A percentile compares a stretch with the other conserved stretches of the same genome.
phyloP scores from a whole-genome alignment of 2,888 invertebrate genomes.

The Pristionchus japonicus region DNA sequence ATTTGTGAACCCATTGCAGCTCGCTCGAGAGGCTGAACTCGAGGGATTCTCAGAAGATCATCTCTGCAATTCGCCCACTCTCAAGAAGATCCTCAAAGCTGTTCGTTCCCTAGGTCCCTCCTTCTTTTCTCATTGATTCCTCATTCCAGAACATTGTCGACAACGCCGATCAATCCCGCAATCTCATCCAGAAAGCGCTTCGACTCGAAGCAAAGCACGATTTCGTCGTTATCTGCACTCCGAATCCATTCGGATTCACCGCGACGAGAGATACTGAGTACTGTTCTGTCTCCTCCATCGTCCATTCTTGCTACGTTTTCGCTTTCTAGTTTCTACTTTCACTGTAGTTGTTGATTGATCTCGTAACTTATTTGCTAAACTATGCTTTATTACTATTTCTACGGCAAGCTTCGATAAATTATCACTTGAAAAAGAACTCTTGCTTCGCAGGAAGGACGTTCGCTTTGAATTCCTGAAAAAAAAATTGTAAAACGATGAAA shows the following conservation, averaged over 20 bases:
- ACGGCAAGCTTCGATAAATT: not conserved
- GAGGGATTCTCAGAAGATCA: conserved; percentile 39
- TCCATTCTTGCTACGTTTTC: conserved; percentile 46
- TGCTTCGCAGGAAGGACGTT: conserved; percentile 1
- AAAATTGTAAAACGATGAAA: no score
- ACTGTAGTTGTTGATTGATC: not conserved
- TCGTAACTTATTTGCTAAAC: not conserved
- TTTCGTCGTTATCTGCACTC: conserved; percentile 47
- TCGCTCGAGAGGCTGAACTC: conserved; percentile 12
- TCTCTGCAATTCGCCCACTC: conserved; percentile 41
- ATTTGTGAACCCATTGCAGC: not conserved
- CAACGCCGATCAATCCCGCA: conserved; percentile 43
- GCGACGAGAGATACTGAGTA: conserved; percentile 44
- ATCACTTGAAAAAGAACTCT: not conserved
- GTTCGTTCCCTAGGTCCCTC: not conserved
- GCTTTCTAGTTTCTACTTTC: not conserved
- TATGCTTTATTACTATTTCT: not conserved
- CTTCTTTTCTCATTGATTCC: not conserved
- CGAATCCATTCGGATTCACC: conserved; percentile 47
- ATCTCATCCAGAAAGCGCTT: conserved; percentile 47
- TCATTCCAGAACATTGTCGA: conserved; percentile 45
- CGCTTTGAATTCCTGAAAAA: not conserved
- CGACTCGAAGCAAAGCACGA: not conserved
- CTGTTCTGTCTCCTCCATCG: conserved; percentile 45
- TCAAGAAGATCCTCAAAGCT: conserved; percentile 42